Percentiles rank a stretch among this genome's conserved stretches.
These are phyloP conservation scores for Chionomys nivalis DNA, from an alignment of 2,113 vertebrate species.

Conservation along the genomic window DNA sequence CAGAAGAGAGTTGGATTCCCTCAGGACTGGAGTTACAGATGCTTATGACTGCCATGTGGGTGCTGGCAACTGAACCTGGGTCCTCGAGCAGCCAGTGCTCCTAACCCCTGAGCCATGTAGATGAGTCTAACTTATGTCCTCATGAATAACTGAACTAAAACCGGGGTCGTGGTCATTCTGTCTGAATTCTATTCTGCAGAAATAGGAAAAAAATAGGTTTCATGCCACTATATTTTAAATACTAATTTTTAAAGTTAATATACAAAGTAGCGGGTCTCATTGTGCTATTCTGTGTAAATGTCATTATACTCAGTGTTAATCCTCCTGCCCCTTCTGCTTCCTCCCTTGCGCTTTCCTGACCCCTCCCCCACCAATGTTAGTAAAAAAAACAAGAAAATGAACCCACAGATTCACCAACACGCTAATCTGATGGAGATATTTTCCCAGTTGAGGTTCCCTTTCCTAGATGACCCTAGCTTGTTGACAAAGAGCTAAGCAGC, in stretches of 20 bases:
- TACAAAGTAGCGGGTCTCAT: not conserved
- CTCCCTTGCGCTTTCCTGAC: too few relatives aligned
- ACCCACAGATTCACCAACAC: not conserved
- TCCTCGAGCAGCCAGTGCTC: not conserved
- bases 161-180: not conserved
- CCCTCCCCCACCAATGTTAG: too few relatives aligned
- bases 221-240: too few relatives aligned
- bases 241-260: not conserved
- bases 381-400: not conserved
- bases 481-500: not conserved
- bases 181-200: constrained; percentile 22
- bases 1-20: not conserved
- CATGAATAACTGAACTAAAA: constrained; percentile 41
- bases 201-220: not conserved
- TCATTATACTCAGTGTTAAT: not conserved
- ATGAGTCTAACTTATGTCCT: not conserved
- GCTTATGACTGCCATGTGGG: not conserved
- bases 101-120: not conserved
- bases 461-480: not conserved
- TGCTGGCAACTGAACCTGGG: not conserved
- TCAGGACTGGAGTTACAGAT: not conserved
- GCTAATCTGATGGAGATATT: not conserved
- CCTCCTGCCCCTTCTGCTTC: too few relatives aligned
- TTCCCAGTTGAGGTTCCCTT: not conserved
- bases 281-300: not conserved